These are phyloP conservation scores for Steinernema scapterisci DNA, from an alignment of 2,888 invertebrate genomes.

Conservation along the genomic window DNA sequence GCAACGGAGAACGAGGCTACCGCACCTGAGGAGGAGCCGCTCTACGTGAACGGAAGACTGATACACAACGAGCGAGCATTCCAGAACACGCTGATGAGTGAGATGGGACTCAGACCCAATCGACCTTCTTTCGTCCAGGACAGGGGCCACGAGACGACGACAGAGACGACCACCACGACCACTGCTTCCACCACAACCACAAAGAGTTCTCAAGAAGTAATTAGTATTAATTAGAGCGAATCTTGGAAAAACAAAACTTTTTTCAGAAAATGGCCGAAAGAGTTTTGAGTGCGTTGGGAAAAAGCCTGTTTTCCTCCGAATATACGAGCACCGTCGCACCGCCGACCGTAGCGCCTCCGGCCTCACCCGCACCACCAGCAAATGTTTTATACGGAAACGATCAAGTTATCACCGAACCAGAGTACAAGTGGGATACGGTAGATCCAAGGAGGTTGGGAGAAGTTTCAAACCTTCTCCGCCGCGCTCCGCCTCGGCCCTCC, in stretches of 20 bases:
- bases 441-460: background rate
- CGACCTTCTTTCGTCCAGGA: slow-evolving; percentile 5
- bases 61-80: background rate
- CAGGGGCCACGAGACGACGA: background rate
- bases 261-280: slow-evolving; percentile 26
- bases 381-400: background rate
- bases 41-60: slow-evolving; percentile 1
- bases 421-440: background rate
- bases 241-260: background rate
- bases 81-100: background rate
- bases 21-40: background rate
- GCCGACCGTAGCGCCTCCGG: background rate
- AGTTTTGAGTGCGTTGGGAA: slow-evolving; percentile 7
- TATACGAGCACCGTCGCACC: slow-evolving; percentile 5
- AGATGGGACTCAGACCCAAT: background rate
- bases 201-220: background rate
- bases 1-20: background rate
- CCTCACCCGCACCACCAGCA: background rate
- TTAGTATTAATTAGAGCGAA: background rate
- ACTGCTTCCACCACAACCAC: slow-evolving; percentile 2
- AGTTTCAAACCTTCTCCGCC: slow-evolving; percentile 2
- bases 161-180: background rate
- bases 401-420: background rate
- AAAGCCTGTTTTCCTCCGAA: slow-evolving; percentile 5
- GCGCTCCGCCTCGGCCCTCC: background rate